A percentile compares a stretch with the other conserved stretches of the same genome.
phyloP scores from a whole-genome alignment of 2,797 vertebrate genomes.

The Potorous gilbertii region DNA sequence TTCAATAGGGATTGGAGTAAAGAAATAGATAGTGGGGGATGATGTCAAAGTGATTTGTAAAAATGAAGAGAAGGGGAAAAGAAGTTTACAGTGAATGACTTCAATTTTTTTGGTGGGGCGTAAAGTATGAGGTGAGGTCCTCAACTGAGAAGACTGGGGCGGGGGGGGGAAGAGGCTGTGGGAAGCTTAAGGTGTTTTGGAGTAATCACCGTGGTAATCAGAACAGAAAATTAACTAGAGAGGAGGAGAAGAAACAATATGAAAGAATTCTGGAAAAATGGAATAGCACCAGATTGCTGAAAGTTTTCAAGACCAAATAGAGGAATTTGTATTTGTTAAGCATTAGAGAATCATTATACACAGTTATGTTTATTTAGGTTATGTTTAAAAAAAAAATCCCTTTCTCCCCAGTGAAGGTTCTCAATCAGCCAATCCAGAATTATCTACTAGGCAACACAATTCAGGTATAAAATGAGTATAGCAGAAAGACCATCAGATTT shows the following conservation, averaged over 20 bases:
- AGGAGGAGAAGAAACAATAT: neutral
- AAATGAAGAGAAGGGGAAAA: neutral
- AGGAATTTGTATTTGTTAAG: neutral
- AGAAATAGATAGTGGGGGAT: neutral
- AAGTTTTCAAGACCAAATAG: neutral
- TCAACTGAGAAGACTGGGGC: neutral
- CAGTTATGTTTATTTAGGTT: conserved; percentile 62
- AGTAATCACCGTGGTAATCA: neutral
- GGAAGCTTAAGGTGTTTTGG: neutral
- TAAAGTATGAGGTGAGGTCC: neutral
- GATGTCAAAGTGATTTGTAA: neutral
- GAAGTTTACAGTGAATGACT: neutral
- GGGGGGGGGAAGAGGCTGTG: neutral
- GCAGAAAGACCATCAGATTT: neutral
- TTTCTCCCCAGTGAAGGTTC: conserved; percentile 49
- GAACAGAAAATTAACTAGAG: neutral
- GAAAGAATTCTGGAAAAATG: neutral
- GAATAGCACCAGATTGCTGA: neutral
- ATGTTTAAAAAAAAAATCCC: conserved; percentile 56
- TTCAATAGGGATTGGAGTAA: neutral
- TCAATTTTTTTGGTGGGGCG: neutral
- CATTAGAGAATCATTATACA: neutral
- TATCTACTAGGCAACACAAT: conserved; percentile 16
- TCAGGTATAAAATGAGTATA: neutral
- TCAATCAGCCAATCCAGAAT: conserved; percentile 6